Evolutionary conservation across 2,797 vertebrate species (phyloP).

Genomic region (Diglossa cyanea): DNA sequence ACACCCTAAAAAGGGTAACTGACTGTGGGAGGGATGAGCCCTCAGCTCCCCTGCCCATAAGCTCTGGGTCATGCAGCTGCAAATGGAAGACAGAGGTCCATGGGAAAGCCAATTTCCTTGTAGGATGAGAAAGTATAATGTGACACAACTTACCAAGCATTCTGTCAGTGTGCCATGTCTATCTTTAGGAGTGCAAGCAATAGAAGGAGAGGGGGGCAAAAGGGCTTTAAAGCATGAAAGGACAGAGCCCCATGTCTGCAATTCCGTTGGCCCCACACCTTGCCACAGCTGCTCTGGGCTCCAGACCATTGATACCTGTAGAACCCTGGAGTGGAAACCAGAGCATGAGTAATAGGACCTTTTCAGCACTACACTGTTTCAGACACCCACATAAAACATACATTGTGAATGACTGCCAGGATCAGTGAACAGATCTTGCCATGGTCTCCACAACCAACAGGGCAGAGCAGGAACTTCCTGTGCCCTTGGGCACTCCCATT

Average conservation of each 20-base stretch:
- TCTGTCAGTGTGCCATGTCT: not conserved
- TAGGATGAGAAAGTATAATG: not conserved
- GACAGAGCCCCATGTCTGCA: not conserved
- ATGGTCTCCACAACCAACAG: not conserved
- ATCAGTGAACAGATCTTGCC: not conserved
- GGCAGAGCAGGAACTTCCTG: not conserved
- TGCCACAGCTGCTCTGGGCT: not conserved
- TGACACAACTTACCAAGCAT: not conserved
- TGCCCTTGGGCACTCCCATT: not conserved
- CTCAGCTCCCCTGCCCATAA: not conserved
- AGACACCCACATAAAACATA: not conserved
- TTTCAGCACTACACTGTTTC: not conserved
- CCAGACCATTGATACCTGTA: not conserved
- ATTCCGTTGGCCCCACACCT: not conserved
- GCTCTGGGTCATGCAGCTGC: not conserved
- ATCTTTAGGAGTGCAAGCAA: not conserved
- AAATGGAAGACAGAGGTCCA: not conserved
- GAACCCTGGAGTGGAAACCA: not conserved
- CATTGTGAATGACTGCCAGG: not conserved
- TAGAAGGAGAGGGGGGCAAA: not conserved
- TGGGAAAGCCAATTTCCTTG: not conserved
- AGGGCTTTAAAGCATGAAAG: fast-evolving
- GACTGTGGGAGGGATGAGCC: not conserved
- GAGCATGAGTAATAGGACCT: not conserved
- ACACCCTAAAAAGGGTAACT: not conserved